phyloP scores from a whole-genome alignment of 2,113 vertebrate species.

The Henicopernis longicauda region DNA sequence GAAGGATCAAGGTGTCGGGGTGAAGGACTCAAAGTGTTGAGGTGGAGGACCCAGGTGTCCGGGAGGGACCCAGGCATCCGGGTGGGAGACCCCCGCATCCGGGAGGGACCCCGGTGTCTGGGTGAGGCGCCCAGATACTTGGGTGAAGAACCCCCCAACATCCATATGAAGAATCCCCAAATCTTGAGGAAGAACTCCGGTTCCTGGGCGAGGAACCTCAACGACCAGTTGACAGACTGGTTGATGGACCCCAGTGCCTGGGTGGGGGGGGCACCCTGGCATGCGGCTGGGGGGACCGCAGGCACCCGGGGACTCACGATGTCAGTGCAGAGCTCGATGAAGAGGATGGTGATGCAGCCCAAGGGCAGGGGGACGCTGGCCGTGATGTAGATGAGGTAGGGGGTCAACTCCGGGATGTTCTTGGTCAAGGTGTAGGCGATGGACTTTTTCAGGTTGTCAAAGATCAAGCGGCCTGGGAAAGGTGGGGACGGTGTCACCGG shows the following conservation, averaged over 20 bases:
- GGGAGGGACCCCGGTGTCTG: rapidly evolving
- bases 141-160: neutral
- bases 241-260: too few species aligned
- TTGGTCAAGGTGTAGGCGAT: slow-evolving; percentile 86
- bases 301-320: slow-evolving; percentile 71
- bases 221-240: neutral
- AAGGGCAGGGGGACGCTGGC: slow-evolving; percentile 84
- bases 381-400: slow-evolving; percentile 86
- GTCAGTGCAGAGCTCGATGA: slow-evolving; percentile 86
- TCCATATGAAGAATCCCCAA: neutral
- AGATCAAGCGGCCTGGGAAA: slow-evolving; percentile 79
- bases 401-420: slow-evolving; percentile 86
- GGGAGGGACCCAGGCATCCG: too few species aligned
- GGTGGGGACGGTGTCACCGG: rapidly evolving
- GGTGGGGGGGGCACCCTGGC: too few species aligned
- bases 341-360: slow-evolving; percentile 88
- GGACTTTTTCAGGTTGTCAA: slow-evolving; percentile 89
- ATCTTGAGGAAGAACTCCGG: too few species aligned
- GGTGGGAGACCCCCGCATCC: too few species aligned
- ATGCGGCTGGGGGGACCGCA: too few species aligned
- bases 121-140: neutral
- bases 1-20: too few species aligned
- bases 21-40: too few species aligned
- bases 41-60: too few species aligned
- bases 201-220: neutral